Evolutionary conservation across 2,113 vertebrate species (phyloP).

Genomic region (Malurus cyaneus): DNA sequence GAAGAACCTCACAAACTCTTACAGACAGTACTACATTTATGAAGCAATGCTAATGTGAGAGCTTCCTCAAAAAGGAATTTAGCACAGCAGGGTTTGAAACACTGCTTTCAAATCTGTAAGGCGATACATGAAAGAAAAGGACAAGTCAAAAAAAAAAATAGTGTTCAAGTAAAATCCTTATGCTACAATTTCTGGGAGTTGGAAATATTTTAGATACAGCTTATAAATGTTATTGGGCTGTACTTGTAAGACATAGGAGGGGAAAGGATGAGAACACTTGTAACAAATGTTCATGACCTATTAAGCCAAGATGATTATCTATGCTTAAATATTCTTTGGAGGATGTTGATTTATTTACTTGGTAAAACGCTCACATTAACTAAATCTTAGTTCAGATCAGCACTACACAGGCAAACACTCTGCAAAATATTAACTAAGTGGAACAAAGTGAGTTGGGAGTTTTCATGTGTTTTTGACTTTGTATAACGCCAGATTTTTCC

Average conservation of each 20-base stretch:
- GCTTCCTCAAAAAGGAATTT: neutral
- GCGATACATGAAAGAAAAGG: neutral
- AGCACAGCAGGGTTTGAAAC: neutral
- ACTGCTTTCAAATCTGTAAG: neutral
- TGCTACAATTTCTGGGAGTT: neutral
- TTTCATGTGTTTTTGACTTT: neutral
- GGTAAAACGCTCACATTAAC: neutral
- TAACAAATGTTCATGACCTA: neutral
- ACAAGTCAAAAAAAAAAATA: neutral
- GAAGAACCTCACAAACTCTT: neutral
- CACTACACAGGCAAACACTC: neutral
- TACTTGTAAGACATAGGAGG: neutral
- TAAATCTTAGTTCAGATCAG: slow-evolving; percentile 9
- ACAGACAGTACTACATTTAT: neutral
- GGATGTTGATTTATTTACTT: neutral
- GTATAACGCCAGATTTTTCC: neutral
- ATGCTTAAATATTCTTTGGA: neutral
- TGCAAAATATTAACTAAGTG: slow-evolving; percentile 38
- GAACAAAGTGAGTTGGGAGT: neutral
- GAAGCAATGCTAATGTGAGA: neutral
- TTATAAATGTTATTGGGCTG: neutral
- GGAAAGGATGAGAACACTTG: neutral
- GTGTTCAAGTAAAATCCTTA: neutral
- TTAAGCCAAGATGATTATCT: neutral
- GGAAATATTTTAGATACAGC: neutral